These are phyloP conservation scores for Pelmatolapia mariae DNA, from an alignment of 2,113 vertebrate species.

Conservation along the genomic window DNA sequence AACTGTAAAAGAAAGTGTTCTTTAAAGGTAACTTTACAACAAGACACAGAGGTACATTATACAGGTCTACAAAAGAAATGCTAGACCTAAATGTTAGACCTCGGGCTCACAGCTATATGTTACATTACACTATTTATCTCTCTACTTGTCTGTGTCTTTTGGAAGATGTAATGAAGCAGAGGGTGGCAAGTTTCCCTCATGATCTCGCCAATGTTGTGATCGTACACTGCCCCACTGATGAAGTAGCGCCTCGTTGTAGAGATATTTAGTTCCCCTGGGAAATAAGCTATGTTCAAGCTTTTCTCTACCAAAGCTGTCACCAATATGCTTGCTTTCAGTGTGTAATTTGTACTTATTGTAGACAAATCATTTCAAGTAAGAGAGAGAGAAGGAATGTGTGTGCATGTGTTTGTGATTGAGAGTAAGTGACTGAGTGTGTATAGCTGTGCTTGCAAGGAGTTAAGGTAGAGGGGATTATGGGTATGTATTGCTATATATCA, in stretches of 20 bases:
- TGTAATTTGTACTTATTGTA: slow-evolving; percentile 58
- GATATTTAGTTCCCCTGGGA: slow-evolving; percentile 57
- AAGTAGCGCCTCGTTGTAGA: slow-evolving; percentile 26
- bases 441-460: background rate
- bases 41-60: background rate
- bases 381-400: background rate
- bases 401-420: background rate
- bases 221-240: slow-evolving; percentile 25
- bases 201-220: slow-evolving; percentile 44
- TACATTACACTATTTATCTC: background rate
- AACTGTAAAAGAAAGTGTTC: background rate
- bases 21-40: slow-evolving; percentile 20
- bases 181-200: slow-evolving; percentile 30
- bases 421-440: background rate
- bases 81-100: background rate
- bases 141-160: slow-evolving; percentile 21
- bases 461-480: background rate
- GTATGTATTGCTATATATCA: background rate
- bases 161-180: slow-evolving; percentile 50
- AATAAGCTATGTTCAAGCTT: slow-evolving; percentile 64
- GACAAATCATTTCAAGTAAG: slow-evolving; percentile 61
- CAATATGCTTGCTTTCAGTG: slow-evolving; percentile 24
- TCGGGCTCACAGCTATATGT: background rate
- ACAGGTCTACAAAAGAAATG: background rate
- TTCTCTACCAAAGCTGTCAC: slow-evolving; percentile 44